Base-by-base conservation (phyloP, 1,140 invertebrate genomes). In the Caligus rogercresseyi region DNA sequence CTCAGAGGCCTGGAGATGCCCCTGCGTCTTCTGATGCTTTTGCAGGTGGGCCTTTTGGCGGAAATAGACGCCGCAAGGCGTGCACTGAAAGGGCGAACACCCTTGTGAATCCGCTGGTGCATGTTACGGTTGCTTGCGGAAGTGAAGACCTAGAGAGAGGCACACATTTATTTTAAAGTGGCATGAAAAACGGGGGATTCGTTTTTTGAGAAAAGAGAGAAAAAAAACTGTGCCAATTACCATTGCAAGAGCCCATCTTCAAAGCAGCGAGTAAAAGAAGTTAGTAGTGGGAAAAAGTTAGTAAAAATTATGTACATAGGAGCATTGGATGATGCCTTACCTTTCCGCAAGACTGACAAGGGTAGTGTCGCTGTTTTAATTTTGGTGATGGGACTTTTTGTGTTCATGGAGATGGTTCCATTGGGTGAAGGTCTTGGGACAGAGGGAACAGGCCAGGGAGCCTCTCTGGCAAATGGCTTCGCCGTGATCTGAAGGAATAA, bases 101-200 rank as follows among this genome's bases (percentile, higher is more conserved):
- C 61, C 16, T 63, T 63, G 18, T 63, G 61, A 2, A 63, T 63
- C 25, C 61, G 18, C 52, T 63, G 61, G 24, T 63, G 61, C 61
- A 63, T 63, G 53, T 63, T 63, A n/a, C 61, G 21, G 54, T 63
- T 63, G 53, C 61, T 63, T 18, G 61, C 61, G 14, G 61, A 63
- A 20, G 61, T 63, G 21, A 63, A 63, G 25, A 63, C 52, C 61
- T 63, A 53, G 57, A 21, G 25, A 56, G 20, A 56, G 19, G n/a
- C n/a, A 56, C 2, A 1, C 2, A 56, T 2, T 21, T 2, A 2
- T 15, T 56, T 18, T 13, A 14, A 25, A 2, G 1, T 56, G n/a
- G 31, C n/a, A 43, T 11, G 31, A 43, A 43, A 43, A 43, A 43
- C 7, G n/a, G n/a, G n/a, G n/a, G n/a, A n/a, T n/a, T n/a, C n/a